phyloP scores from a whole-genome alignment of 2,888 invertebrate species.

The Polia nebulosa region DNA sequence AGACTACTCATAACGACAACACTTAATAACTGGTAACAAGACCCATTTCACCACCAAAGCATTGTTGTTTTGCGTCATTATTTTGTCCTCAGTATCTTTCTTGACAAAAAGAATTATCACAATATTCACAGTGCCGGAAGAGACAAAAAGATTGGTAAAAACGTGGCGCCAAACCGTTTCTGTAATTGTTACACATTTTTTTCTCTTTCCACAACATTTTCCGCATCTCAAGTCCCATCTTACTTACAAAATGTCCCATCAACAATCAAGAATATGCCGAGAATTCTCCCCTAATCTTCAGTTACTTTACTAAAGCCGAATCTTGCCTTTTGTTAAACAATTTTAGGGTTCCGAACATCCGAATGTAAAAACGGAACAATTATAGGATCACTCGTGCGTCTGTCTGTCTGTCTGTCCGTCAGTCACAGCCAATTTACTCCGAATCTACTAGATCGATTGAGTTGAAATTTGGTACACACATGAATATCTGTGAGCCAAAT shows the following conservation, averaged over 20 bases:
- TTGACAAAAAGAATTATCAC: neutral
- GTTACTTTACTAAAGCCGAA: conserved; percentile 38
- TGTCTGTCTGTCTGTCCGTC: too few relatives aligned
- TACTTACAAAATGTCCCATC: conserved; percentile 43
- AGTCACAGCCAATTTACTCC: too few relatives aligned
- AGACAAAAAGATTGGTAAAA: conserved; percentile 23
- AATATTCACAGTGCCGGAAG: neutral
- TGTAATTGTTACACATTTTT: conserved; percentile 49
- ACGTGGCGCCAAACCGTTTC: conserved; percentile 29
- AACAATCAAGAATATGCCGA: conserved; percentile 56
- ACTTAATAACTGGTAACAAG: too few relatives aligned
- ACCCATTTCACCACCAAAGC: neutral
- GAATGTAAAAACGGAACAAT: too few relatives aligned
- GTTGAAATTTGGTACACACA: too few relatives aligned
- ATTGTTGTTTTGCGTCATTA: neutral
- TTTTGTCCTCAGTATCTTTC: conserved; percentile 9
- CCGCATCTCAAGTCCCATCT: conserved; percentile 22
- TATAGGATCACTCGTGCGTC: too few relatives aligned
- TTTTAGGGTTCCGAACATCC: too few relatives aligned
- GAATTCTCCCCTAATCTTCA: conserved; percentile 45
- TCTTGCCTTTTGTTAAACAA: conserved; percentile 45
- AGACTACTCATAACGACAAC: too few relatives aligned
- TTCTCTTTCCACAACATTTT: conserved; percentile 32
- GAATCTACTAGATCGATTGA: too few relatives aligned
- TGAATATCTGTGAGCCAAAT: too few relatives aligned